These are phyloP conservation scores for Protosalanx chinensis DNA, from an alignment of 2,797 vertebrate genomes.

Conservation along the genomic window DNA sequence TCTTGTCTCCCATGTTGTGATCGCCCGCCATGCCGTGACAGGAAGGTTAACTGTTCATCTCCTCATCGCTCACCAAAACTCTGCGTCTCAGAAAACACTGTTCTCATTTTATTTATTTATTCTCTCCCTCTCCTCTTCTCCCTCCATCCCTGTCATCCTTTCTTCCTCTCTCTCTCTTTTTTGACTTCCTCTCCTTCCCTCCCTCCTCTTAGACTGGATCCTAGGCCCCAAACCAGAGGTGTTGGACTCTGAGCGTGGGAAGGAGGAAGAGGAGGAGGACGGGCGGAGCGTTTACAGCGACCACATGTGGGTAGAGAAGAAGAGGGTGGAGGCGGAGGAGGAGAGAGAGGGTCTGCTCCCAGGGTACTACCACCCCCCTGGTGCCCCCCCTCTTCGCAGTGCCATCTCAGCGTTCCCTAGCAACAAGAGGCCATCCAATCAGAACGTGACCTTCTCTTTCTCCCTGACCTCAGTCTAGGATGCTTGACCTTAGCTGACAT, in stretches of 20 bases:
- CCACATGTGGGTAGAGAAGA: conserved; percentile 30
- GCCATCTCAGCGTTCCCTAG: conserved; percentile 21
- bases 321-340: conserved; percentile 38
- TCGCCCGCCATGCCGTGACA: background rate
- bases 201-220: conserved; percentile 58
- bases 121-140: background rate
- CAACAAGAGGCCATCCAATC: conserved; percentile 50
- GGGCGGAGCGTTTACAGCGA: conserved; percentile 34
- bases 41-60: background rate
- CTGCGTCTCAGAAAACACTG: background rate
- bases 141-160: too few species aligned
- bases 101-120: background rate
- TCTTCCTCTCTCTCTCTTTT: background rate
- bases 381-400: conserved; percentile 39
- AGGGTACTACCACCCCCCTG: conserved; percentile 29
- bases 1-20: conserved; percentile 1
- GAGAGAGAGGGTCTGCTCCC: conserved; percentile 46
- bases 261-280: conserved; percentile 67
- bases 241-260: conserved; percentile 53
- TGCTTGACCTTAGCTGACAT: background rate
- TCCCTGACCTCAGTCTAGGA: conserved; percentile 49
- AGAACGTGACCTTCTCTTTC: conserved; percentile 55
- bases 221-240: conserved; percentile 63
- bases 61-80: background rate
- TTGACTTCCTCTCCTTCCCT: background rate